These are phyloP conservation scores for Uloborus plumipes DNA, from an alignment of 2,888 invertebrate genomes.

Conservation along the genomic window DNA sequence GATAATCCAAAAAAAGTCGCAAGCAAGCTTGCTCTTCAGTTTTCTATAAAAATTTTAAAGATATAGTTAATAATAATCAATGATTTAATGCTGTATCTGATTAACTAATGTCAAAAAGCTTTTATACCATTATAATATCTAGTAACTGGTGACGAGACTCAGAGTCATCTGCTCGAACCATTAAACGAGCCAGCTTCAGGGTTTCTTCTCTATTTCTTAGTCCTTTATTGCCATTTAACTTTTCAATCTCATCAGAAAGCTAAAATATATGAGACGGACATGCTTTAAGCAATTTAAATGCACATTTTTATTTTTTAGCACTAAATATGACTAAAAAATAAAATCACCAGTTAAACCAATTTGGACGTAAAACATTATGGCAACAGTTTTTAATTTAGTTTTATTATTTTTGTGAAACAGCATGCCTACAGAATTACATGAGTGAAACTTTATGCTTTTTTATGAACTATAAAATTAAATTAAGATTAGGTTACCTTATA, in stretches of 20 bases:
- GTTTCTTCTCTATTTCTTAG: constrained; percentile 92
- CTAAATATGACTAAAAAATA: not conserved
- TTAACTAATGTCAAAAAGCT: not conserved
- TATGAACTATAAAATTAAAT: no score
- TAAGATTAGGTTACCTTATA: no score
- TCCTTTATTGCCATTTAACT: constrained; percentile 80
- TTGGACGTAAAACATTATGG: no score
- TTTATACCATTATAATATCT: constrained; percentile 79
- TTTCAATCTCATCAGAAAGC: constrained; percentile 90
- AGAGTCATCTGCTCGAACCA: constrained; percentile 90
- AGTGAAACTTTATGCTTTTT: no score
- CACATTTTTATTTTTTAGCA: no score
- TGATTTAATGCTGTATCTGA: no score
- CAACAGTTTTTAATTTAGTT: no score
- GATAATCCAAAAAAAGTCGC: constrained; percentile 84
- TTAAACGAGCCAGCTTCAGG: constrained; percentile 87
- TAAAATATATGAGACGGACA: constrained; percentile 69
- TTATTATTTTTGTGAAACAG: not conserved
- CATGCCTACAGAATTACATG: no score
- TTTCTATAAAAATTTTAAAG: constrained; percentile 68
- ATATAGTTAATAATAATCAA: no score
- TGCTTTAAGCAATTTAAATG: no score
- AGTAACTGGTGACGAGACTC: constrained; percentile 81
- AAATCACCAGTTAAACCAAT: no score
- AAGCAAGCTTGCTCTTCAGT: constrained; percentile 72